Conservation (phyloP, 2,888 invertebrate species). For the Icerya purchasi region DNA sequence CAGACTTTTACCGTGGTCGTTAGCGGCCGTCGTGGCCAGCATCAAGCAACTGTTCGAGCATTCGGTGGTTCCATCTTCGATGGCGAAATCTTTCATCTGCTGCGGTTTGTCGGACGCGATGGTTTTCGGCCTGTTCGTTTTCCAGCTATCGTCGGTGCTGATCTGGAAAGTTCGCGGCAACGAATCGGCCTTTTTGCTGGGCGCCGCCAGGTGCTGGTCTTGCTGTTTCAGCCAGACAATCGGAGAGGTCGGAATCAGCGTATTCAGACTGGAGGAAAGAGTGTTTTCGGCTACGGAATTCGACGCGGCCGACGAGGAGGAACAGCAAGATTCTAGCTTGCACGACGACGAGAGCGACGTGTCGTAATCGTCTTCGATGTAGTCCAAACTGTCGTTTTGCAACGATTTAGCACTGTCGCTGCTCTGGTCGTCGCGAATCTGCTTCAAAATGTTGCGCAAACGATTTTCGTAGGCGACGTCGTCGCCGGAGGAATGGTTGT, state of each 20-base stretch:
- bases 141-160: constrained; percentile 23
- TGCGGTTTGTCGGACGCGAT: constrained; percentile 47
- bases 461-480: not conserved
- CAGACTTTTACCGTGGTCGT: not conserved
- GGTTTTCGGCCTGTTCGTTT: constrained; percentile 34
- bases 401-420: not conserved
- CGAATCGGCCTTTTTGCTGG: constrained; percentile 50
- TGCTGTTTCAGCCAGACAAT: constrained; percentile 50
- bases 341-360: constrained; percentile 16
- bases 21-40: not conserved
- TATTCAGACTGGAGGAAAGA: constrained; percentile 3
- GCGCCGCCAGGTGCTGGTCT: constrained; percentile 41
- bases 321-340: constrained; percentile 14
- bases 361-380: constrained; percentile 19
- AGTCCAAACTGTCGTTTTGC: constrained; percentile 1
- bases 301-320: constrained; percentile 18
- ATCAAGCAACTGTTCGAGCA: constrained; percentile 13
- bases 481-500: constrained; percentile 2
- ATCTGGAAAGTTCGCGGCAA: constrained; percentile 55
- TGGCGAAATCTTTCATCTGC: constrained; percentile 30
- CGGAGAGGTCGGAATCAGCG: constrained; percentile 34
- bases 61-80: constrained; percentile 7
- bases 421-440: not conserved
- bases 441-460: not conserved
- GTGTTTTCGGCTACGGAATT: constrained; percentile 8